Percentiles rank a stretch among this genome's conserved stretches.
Evolutionary conservation across 1,140 invertebrate species (phyloP).

Genomic region (Drosophila persimilis): DNA sequence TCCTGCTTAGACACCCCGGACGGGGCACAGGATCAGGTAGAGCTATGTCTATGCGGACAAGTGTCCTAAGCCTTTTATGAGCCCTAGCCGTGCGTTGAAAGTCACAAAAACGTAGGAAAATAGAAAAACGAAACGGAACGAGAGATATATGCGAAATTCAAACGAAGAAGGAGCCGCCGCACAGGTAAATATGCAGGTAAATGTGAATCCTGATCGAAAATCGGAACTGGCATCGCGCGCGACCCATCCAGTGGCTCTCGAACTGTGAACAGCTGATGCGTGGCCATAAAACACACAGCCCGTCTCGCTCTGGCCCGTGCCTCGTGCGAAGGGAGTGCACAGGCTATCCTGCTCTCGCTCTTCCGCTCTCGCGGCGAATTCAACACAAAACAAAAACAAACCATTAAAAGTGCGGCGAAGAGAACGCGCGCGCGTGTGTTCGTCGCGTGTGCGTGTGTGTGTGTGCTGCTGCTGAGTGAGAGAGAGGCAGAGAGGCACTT

Average conservation of each 20-base stretch:
- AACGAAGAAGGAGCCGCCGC: slow-evolving; percentile 11
- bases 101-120: slow-evolving; percentile 56
- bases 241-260: background rate
- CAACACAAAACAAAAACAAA: slow-evolving; percentile 66
- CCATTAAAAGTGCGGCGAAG: slow-evolving; percentile 63
- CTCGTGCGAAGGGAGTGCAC: slow-evolving; percentile 15
- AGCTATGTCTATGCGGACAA: slow-evolving; percentile 4
- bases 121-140: slow-evolving; percentile 8
- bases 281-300: slow-evolving; percentile 63
- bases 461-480: slow-evolving; percentile 20
- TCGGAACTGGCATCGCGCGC: background rate
- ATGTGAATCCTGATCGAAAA: too few species aligned
- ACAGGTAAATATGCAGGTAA: slow-evolving; percentile 65
- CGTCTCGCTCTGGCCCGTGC: slow-evolving; percentile 19
- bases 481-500: slow-evolving; percentile 59
- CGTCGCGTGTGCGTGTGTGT: background rate
- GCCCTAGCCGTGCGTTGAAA: slow-evolving; percentile 62
- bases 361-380: slow-evolving; percentile 56
- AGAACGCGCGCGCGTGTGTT: slow-evolving; percentile 10
- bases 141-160: slow-evolving; percentile 21
- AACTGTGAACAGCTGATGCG: slow-evolving; percentile 37
- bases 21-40: slow-evolving; percentile 17
- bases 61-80: slow-evolving; percentile 68
- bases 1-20: slow-evolving; percentile 3
- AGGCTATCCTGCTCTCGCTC: slow-evolving; percentile 45